These are phyloP conservation scores for Apotomis turbidana DNA, from an alignment of 2,888 invertebrate species.

Conservation along the genomic window DNA sequence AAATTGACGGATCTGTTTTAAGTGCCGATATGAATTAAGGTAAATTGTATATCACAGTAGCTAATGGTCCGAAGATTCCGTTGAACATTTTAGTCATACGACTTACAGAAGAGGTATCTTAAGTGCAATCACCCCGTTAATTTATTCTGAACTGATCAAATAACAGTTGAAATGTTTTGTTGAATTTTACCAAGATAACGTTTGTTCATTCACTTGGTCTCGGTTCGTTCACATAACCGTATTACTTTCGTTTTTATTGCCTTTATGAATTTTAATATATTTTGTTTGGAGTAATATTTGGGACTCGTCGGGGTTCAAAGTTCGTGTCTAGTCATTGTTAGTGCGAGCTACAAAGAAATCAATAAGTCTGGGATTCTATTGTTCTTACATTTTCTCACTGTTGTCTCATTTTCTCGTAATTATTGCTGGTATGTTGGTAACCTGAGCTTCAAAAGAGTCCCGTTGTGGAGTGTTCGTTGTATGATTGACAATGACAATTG, in stretches of 20 bases:
- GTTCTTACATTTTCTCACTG: slow-evolving; percentile 36
- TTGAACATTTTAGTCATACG: not conserved
- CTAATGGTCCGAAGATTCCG: slow-evolving; percentile 1
- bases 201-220: slow-evolving; percentile 31
- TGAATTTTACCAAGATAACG: slow-evolving; percentile 6
- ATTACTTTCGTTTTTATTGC: slow-evolving; percentile 32
- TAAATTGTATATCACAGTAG: slow-evolving; percentile 4
- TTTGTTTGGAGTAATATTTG: slow-evolving; percentile 14
- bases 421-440: slow-evolving; percentile 18
- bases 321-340: slow-evolving; percentile 19
- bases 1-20: slow-evolving; percentile 34
- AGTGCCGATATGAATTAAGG: slow-evolving; percentile 28
- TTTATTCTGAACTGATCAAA: slow-evolving; percentile 11
- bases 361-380: slow-evolving; percentile 41
- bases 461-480: slow-evolving; percentile 11
- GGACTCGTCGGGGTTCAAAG: slow-evolving; percentile 22
- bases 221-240: slow-evolving; percentile 32
- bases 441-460: slow-evolving; percentile 17
- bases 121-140: slow-evolving; percentile 7
- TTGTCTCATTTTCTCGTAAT: slow-evolving; percentile 38
- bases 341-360: slow-evolving; percentile 31
- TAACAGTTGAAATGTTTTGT: slow-evolving; percentile 22
- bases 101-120: not conserved
- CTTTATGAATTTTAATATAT: slow-evolving; percentile 24
- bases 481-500: slow-evolving; percentile 28